Percentiles rank a stretch among this genome's conserved stretches.
Conservation (phyloP, 2,113 vertebrate species). For the Pseudorhombus dupliciocellatus region DNA sequence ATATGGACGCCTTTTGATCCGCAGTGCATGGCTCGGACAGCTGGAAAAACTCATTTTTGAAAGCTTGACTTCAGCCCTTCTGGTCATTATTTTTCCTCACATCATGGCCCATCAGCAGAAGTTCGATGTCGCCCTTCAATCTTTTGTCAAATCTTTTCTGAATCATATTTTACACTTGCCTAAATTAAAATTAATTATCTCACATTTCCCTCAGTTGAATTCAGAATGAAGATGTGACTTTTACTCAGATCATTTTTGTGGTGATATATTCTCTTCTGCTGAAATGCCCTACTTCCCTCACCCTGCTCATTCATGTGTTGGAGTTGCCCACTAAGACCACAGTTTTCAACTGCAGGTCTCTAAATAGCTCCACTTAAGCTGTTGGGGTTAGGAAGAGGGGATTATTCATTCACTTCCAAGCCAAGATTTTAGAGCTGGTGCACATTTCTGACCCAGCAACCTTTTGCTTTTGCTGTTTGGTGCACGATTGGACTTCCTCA, state of each 20-base stretch:
- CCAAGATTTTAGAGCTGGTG: constrained; percentile 44
- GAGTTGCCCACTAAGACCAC: constrained; percentile 61
- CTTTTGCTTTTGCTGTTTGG: constrained; percentile 31
- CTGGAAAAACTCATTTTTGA: constrained; percentile 67
- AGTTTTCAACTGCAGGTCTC: constrained; percentile 56
- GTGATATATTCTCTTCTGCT: neutral
- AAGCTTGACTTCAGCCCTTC: constrained; percentile 56
- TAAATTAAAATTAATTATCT: too few species aligned
- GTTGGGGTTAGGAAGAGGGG: constrained; percentile 56
- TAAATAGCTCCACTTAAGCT: constrained; percentile 69
- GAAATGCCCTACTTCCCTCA: constrained; percentile 47
- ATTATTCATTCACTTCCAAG: constrained; percentile 66
- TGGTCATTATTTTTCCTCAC: constrained; percentile 61
- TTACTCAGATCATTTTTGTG: neutral
- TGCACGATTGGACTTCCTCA: constrained; percentile 39
- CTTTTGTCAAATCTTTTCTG: constrained; percentile 16
- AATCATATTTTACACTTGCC: too few species aligned
- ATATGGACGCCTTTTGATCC: constrained; percentile 67
- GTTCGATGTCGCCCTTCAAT: constrained; percentile 26
- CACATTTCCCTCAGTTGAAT: neutral
- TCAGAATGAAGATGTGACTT: neutral
- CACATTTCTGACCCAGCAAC: constrained; percentile 55
- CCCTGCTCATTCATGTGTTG: constrained; percentile 49
- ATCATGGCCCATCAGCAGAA: constrained; percentile 40
- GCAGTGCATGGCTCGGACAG: constrained; percentile 66